Percentiles rank a stretch among this genome's conserved stretches.
Evolutionary conservation across 1,140 invertebrate genomes (phyloP).

Genomic region (Trichogramma pretiosum): DNA sequence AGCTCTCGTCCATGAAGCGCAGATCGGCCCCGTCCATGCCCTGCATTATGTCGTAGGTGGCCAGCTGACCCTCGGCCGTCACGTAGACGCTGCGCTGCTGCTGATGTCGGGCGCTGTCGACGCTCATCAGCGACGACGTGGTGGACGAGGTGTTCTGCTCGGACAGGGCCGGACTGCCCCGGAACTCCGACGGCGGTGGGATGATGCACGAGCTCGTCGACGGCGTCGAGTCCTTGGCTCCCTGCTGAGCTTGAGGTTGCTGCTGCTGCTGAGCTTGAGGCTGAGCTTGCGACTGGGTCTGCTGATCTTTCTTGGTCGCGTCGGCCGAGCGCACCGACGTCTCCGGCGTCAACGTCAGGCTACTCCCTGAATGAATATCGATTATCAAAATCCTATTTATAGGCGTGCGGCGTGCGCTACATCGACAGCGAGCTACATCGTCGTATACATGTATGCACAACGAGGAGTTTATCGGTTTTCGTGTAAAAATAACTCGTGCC

Average conservation of each 20-base stretch:
- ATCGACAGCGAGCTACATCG: too few relatives aligned
- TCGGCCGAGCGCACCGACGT: slow-evolving; percentile 33
- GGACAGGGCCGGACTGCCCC: slow-evolving; percentile 55
- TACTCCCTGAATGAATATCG: too few relatives aligned
- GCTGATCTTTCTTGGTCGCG: slow-evolving; percentile 34
- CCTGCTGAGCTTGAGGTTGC: slow-evolving; percentile 14
- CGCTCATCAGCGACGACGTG: slow-evolving; percentile 34
- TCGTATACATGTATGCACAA: too few relatives aligned
- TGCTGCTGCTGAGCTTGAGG: slow-evolving; percentile 9
- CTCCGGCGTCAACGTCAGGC: slow-evolving; percentile 41
- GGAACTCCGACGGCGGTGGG: slow-evolving; percentile 65
- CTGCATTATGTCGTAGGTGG: slow-evolving; percentile 66
- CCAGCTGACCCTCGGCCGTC: slow-evolving; percentile 34
- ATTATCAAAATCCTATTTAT: too few relatives aligned
- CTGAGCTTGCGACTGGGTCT: background rate
- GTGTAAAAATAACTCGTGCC: too few relatives aligned
- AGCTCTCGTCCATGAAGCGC: slow-evolving; percentile 84
- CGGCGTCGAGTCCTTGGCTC: background rate
- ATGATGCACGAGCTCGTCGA: slow-evolving; percentile 48
- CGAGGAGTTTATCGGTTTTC: too few relatives aligned
- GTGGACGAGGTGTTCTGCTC: slow-evolving; percentile 46
- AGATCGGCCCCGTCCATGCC: slow-evolving; percentile 74
- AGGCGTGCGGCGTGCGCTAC: too few relatives aligned
- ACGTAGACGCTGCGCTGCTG: slow-evolving; percentile 28
- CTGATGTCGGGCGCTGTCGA: slow-evolving; percentile 49